phyloP scores from a whole-genome alignment of 92 coral and sea anemone genomes.

The Parazoanthus atlanticus region DNA sequence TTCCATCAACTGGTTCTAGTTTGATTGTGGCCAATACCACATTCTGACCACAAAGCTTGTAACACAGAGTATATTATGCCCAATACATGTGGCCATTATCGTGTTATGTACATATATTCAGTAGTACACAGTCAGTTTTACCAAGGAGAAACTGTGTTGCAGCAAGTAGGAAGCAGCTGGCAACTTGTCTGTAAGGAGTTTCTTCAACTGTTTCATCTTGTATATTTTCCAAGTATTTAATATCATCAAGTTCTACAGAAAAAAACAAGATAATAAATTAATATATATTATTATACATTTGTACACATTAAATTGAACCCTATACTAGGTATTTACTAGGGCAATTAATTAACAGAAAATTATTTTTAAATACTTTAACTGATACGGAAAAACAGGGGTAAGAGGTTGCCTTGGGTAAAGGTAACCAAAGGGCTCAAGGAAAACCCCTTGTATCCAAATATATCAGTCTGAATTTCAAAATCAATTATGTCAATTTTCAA shows the following conservation, averaged over 20 bases:
- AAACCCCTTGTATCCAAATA: too few relatives aligned
- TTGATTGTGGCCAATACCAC: background rate
- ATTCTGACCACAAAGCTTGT: background rate
- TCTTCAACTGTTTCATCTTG: too few relatives aligned
- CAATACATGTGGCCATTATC: background rate
- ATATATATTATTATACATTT: too few relatives aligned
- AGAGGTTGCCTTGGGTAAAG: too few relatives aligned
- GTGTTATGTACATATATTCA: background rate
- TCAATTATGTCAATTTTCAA: too few relatives aligned
- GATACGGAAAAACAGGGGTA: too few relatives aligned
- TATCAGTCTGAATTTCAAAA: too few relatives aligned
- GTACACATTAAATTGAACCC: background rate
- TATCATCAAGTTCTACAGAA: background rate
- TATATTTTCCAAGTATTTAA: too few relatives aligned
- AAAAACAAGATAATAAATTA: too few relatives aligned
- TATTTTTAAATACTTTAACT: too few relatives aligned
- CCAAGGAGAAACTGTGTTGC: background rate
- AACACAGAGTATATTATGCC: background rate
- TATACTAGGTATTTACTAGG: background rate
- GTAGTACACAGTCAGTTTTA: background rate
- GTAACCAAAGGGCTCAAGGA: too few relatives aligned
- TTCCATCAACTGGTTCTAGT: background rate
- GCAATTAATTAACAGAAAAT: too few relatives aligned
- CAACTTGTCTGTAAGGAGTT: background rate
- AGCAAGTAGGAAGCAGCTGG: background rate